Evolutionary conservation across 2,797 vertebrate species (phyloP), one percentile per base, ranked within the genome.

Genomic region (Rhinella marina): DNA sequence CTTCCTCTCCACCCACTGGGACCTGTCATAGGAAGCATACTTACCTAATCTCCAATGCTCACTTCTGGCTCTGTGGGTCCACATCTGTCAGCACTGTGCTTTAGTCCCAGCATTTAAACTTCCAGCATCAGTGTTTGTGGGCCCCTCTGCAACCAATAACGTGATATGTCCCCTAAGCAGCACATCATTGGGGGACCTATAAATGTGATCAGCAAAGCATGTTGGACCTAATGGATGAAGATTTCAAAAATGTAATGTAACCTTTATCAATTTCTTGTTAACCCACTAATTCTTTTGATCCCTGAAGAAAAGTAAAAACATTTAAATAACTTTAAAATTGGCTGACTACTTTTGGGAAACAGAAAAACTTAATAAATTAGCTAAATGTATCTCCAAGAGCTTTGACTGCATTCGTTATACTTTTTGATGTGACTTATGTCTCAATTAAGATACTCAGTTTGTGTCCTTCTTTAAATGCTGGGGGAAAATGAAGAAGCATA

Each of bases 401-500:
- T 6, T 52, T 25, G 23, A 77, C 72, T 86, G 64, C 11, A 25
- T 73, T 14, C 66, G 66, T n/a, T 76, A 14, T 32, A 16, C 48
- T 56, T 77, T 41, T 77, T 23, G 7, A 73, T 85, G 57, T 86
- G 78, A 86, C 61, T 82, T 86, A 78, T 86, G n/a, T 56, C 50
- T 82, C 72, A 86, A 86, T 89, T 89, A 89, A 62, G 41, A 54
- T 23, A 41, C 84, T 56, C 77, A 62, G 82, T 81, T 85, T 85
- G 82, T 85, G 76, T 88, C 57, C 87, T 14, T 54, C 27, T 78
- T 83, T 86, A 79, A 82, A 50, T 82, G 84, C 62, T 52, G 68
- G 50, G 13, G 72, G 61, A 83, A 83, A 86, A 70, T 32, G 72
- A 78, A 72, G 84, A 78, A 89, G 72, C 88, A 89, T 89, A 89